phyloP scores from a whole-genome alignment of 2,888 invertebrate species.

The Masnerella sp. region DNA sequence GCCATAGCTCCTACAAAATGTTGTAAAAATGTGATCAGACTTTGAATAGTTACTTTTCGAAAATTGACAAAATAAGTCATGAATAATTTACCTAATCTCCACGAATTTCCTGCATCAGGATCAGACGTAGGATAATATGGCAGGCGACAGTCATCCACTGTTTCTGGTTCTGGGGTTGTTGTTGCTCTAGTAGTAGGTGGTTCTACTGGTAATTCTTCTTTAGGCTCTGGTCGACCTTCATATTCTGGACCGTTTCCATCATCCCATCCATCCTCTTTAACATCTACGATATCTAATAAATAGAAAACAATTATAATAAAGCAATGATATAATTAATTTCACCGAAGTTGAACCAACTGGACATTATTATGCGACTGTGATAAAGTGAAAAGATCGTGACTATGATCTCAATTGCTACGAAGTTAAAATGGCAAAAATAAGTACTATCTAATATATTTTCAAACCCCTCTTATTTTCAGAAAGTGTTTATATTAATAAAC shows the following conservation, averaged over 20 bases:
- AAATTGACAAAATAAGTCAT: constrained; percentile 12
- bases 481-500: too few species aligned
- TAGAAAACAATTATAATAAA: not conserved
- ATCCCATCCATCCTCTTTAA: constrained; percentile 38
- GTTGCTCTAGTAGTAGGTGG: constrained; percentile 59
- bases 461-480: not conserved
- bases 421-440: too few species aligned
- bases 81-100: constrained; percentile 81
- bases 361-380: too few species aligned
- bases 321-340: not conserved
- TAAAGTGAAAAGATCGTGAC: too few species aligned
- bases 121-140: constrained; percentile 79
- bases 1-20: constrained; percentile 81
- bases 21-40: too few species aligned
- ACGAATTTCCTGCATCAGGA: constrained; percentile 80
- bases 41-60: too few species aligned
- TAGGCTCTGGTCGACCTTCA: constrained; percentile 13
- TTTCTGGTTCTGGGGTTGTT: constrained; percentile 69
- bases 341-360: too few species aligned
- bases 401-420: too few species aligned
- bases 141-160: constrained; percentile 78
- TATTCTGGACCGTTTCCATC: constrained; percentile 9
- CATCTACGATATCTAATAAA: constrained; percentile 44
- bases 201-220: constrained; percentile 71
- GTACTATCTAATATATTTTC: too few species aligned